These are phyloP conservation scores for Sander lucioperca DNA, from an alignment of 2,113 vertebrate species.

Conservation along the genomic window DNA sequence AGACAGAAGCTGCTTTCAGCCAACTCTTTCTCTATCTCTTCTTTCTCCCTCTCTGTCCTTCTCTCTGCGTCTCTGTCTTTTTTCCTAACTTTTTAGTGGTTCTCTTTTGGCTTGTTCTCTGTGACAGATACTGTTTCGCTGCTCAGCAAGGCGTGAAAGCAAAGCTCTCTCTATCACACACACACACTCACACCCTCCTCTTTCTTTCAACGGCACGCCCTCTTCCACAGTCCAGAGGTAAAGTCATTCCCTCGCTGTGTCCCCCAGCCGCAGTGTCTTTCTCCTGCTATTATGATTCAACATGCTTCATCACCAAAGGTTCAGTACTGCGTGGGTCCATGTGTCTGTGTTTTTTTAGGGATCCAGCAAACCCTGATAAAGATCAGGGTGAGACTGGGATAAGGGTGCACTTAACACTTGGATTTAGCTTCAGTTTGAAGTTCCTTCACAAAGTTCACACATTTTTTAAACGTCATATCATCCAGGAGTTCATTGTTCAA, in stretches of 20 bases:
- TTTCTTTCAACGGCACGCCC: slow-evolving; percentile 69
- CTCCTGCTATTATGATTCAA: slow-evolving; percentile 17
- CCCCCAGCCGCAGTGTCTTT: slow-evolving; percentile 47
- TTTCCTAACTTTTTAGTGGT: slow-evolving; percentile 56
- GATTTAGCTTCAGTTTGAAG: neutral
- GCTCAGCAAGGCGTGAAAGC: slow-evolving; percentile 64
- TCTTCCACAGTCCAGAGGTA: slow-evolving; percentile 77
- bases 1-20: slow-evolving; percentile 74
- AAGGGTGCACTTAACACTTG: slow-evolving; percentile 19
- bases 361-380: slow-evolving; percentile 12
- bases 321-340: neutral
- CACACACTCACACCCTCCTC: slow-evolving; percentile 52
- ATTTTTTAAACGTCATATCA: slow-evolving; percentile 8
- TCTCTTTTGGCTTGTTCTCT: slow-evolving; percentile 51
- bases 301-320: slow-evolving; percentile 7
- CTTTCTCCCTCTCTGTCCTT: slow-evolving; percentile 22
- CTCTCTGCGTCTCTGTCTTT: slow-evolving; percentile 34
- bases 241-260: slow-evolving; percentile 61
- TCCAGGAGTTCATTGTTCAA: neutral
- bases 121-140: slow-evolving; percentile 69
- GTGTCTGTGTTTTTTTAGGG: slow-evolving; percentile 8
- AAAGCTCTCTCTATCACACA: slow-evolving; percentile 41
- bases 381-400: slow-evolving; percentile 23
- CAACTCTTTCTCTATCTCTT: slow-evolving; percentile 62
- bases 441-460: slow-evolving; percentile 7